phyloP scores from a whole-genome alignment of 1,140 invertebrate genomes.

The Drosophila equinoxialis region DNA sequence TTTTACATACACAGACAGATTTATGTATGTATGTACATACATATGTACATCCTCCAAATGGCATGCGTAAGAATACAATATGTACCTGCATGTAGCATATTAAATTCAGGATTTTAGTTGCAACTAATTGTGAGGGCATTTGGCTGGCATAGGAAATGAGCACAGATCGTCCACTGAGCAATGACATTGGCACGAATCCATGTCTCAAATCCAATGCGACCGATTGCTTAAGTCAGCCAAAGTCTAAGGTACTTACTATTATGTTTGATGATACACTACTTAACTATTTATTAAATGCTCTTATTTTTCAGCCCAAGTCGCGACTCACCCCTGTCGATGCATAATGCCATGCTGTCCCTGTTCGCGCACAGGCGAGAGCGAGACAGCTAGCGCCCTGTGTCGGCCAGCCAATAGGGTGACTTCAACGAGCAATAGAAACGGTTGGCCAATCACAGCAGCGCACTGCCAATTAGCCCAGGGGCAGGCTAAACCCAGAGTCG shows the following conservation, averaged over 20 bases:
- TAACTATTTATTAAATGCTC: constrained; percentile 9
- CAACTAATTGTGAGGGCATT: constrained; percentile 3
- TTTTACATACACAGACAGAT: neutral
- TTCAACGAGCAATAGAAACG: constrained; percentile 26
- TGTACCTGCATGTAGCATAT: neutral
- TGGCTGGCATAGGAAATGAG: neutral
- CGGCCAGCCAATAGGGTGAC: constrained; percentile 46
- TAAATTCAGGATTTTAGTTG: neutral
- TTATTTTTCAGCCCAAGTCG: neutral
- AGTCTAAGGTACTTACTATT: constrained; percentile 1
- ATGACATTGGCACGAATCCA: constrained; percentile 1
- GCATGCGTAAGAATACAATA: constrained; percentile 3
- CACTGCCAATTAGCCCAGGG: constrained; percentile 12
- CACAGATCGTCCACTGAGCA: neutral
- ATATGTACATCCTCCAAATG: neutral
- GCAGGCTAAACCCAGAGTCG: constrained; percentile 2
- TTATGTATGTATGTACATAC: too few species aligned
- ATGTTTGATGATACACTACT: constrained; percentile 7
- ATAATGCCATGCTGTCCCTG: neutral
- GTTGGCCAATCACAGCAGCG: constrained; percentile 44
- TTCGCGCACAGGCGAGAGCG: neutral
- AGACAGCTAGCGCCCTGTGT: constrained; percentile 16
- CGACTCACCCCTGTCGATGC: neutral
- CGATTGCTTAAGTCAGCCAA: neutral
- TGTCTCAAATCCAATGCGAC: neutral